Percentiles rank a stretch among this genome's conserved stretches.
These are phyloP conservation scores for Rhagium mordax DNA, from an alignment of 2,888 invertebrate genomes.

Conservation along the genomic window DNA sequence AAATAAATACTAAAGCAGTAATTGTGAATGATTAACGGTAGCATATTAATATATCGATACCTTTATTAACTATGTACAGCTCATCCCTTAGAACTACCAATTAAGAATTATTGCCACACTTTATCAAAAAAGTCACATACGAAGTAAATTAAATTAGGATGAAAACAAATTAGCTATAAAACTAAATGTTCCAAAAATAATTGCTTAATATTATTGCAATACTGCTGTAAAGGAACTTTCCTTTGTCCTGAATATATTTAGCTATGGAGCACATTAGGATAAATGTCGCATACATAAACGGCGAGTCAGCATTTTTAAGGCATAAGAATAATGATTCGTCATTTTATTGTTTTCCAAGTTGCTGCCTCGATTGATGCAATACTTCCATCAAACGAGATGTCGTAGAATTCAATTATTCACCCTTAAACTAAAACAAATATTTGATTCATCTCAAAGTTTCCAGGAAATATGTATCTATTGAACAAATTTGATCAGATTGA, in stretches of 20 bases:
- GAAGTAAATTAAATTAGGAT: too few relatives aligned
- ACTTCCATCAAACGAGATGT: not conserved
- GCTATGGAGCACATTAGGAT: not conserved
- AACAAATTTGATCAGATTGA: constrained; percentile 27
- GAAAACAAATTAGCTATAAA: not conserved
- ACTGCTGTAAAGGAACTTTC: not conserved
- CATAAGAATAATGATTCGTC: constrained; percentile 5
- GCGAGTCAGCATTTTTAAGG: not conserved
- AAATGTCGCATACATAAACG: constrained; percentile 1
- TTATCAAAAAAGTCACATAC: too few relatives aligned
- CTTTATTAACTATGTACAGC: too few relatives aligned
- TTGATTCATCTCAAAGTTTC: constrained; percentile 24
- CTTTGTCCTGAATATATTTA: not conserved
- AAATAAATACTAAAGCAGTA: too few relatives aligned
- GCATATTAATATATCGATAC: too few relatives aligned
- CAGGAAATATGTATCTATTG: constrained; percentile 5
- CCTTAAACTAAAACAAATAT: constrained; percentile 26
- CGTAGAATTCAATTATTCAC: constrained; percentile 16
- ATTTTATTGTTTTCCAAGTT: constrained; percentile 1
- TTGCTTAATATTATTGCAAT: not conserved
- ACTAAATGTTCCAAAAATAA: not conserved
- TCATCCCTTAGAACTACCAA: too few relatives aligned
- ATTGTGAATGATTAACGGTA: too few relatives aligned
- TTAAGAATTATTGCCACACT: too few relatives aligned
- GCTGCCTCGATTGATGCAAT: not conserved